Base-by-base conservation (phyloP, 2,888 invertebrate species). In the Pristionchus exspectatus region DNA sequence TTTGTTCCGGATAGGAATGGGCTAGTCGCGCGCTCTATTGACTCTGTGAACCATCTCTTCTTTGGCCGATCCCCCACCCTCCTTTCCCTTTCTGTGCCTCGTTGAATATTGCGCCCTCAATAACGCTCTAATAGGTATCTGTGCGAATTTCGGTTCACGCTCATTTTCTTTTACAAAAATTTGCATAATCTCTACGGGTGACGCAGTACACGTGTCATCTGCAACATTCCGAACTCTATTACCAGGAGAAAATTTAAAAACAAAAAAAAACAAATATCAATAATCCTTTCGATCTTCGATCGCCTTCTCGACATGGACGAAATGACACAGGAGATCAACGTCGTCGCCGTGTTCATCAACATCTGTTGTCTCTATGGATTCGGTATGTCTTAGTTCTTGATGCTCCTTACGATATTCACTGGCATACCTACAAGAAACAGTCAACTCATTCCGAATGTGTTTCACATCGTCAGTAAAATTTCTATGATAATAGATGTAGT, bases 331-430 rank as follows among this genome's bases (percentile, higher is more conserved):
- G 87, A 87, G 77, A 88, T 72, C 72, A 77, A 33, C 56, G 88
- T 59, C 50, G 77, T 77, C 30, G 91, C 92, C 3, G 77, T 93
- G 2, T 84, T 91, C 4, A 63, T 92, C 72, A 93, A 92, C 63
- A 81, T 92, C 63, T 14, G 91, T 18, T 89, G 92, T 66, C 90
- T 93, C 12, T 93, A 92, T 90, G 92, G 92, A 88, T 92, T 93
- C 69, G 92, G 93, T 93, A 27, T 84, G 91, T 84, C 30, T 21
- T 24, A 3, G 2, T n/a, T n/a, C 24, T n/a, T 38, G 38, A 2
- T 38, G 38, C 38, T 38, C 38, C 38, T 38, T 38, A 54, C 54
- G 14, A 54, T 38, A 59, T 84, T 66, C 50, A 69, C 56, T 30
- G 24, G 5, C 18, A 30, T 4, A 69, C 9, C 18, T 54, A 54